Base-by-base conservation (phyloP, 2,888 invertebrate species). In the Deilephila porcellus region DNA sequence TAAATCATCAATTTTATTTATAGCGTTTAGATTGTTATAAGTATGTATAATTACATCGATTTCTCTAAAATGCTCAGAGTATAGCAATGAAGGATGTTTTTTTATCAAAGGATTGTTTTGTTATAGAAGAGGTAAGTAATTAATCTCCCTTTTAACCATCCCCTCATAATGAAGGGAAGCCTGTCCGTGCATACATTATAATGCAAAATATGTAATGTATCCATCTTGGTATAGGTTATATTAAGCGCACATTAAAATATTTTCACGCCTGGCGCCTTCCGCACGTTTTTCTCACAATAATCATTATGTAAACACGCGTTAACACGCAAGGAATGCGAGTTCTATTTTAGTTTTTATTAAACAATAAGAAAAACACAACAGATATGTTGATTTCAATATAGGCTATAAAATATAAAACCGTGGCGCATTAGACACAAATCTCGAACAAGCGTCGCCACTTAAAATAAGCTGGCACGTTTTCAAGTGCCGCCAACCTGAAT, bases 401-500 rank as follows among this genome's bases (percentile, higher is more conserved):
- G 83, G 82, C 83, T 79, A 85, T 90, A 87, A 90, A 89, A 88
- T 88, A 86, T 87, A 82, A 88, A 82, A 85, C 84, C 84, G 78
- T 77, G 81, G 85, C 83, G 85, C 87, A 90, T 90, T 89, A 91
- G 87, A 88, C 88, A 89, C 90, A 91, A 90, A 90, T 93, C 91
- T 92, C 86, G 85, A 90, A 86, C 93, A 92, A 92, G 89, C 90
- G 89, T 91, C 89, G 90, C 90, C 91, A 93, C 92, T 94, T 93
- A 91, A 93, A 94, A 94, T 93, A 93, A 92, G 88, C 92, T 94
- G 94, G 93, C 93, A 94, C 90, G 91, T 87, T 89, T 92, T 93
- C 93, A 93, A 94, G 90, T 90, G 90, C 89, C 88, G 86, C 90
- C 90, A 92, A 93, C 93, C 92, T 91, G 90, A 91, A 92, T 92